These are phyloP conservation scores for Lithophane semibrunnea DNA, from an alignment of 2,888 invertebrate genomes.

Conservation along the genomic window DNA sequence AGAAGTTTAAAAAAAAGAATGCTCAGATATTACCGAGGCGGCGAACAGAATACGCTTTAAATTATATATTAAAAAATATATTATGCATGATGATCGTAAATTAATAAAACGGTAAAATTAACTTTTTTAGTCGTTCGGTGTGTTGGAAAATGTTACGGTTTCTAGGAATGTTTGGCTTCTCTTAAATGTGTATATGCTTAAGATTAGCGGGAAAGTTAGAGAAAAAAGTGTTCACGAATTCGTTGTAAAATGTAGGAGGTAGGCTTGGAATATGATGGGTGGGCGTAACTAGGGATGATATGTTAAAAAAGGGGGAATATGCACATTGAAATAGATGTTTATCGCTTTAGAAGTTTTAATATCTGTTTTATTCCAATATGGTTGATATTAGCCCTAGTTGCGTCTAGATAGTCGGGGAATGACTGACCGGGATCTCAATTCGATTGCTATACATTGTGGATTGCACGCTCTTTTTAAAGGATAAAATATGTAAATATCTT, in stretches of 20 bases:
- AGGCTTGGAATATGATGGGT: constrained; percentile 64
- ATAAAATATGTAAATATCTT: not conserved
- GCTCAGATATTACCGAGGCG: constrained; percentile 80
- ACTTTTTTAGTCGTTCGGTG: constrained; percentile 76
- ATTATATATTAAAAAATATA: constrained; percentile 69
- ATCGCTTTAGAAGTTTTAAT: constrained; percentile 60
- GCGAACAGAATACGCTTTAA: constrained; percentile 84
- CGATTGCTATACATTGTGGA: not conserved
- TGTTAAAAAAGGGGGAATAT: not conserved
- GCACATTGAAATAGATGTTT: constrained; percentile 27
- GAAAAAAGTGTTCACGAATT: constrained; percentile 80
- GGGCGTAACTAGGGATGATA: constrained; percentile 55
- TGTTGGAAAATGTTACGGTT: constrained; percentile 74
- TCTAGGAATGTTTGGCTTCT: constrained; percentile 64
- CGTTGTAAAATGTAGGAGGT: constrained; percentile 67
- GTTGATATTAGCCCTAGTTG: constrained; percentile 55
- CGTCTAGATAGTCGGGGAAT: constrained; percentile 44
- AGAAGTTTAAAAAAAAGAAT: constrained; percentile 63
- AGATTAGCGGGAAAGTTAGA: constrained; percentile 80
- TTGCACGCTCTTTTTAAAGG: not conserved
- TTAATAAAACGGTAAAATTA: constrained; percentile 59
- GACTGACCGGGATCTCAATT: constrained; percentile 19
- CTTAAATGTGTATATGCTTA: constrained; percentile 77
- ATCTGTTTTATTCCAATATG: constrained; percentile 35
- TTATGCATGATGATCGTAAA: constrained; percentile 63